Conservation (phyloP, 2,797 vertebrate species). For the Hapalemur alaotrensis region DNA sequence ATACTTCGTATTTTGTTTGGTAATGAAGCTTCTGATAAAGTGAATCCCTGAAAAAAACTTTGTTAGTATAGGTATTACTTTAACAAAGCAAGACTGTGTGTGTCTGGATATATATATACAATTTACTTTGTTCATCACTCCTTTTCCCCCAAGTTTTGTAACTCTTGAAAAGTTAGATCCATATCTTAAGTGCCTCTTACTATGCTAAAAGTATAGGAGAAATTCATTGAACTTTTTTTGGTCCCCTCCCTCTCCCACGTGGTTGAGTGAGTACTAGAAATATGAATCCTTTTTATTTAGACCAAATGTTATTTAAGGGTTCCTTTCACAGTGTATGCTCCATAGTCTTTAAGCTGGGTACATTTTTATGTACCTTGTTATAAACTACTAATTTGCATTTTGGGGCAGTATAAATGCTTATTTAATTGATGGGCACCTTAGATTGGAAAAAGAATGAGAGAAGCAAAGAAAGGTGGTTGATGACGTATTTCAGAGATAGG, state of each 20-base stretch:
- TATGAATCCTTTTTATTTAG: neutral
- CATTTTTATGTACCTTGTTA: neutral
- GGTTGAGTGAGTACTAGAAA: neutral
- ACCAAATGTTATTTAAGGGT: neutral
- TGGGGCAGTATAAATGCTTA: neutral
- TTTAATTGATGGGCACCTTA: neutral
- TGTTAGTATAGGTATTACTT: neutral
- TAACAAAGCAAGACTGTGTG: neutral
- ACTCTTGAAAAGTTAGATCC: neutral
- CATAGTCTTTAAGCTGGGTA: neutral
- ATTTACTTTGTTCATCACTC: neutral
- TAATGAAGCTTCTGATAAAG: neutral
- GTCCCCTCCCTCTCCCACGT: fast-evolving
- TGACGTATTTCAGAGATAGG: neutral
- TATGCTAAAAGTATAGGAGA: neutral
- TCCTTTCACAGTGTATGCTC: neutral
- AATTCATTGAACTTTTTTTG: neutral
- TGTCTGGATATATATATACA: neutral
- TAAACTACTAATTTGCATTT: neutral
- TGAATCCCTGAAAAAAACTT: neutral
- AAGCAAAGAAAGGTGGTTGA: neutral
- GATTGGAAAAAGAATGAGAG: neutral
- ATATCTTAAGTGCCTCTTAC: neutral
- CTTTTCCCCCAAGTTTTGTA: neutral
- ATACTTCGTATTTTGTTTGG: neutral